Base-by-base conservation (phyloP, 2,888 invertebrate genomes). In the Clivina fossor region DNA sequence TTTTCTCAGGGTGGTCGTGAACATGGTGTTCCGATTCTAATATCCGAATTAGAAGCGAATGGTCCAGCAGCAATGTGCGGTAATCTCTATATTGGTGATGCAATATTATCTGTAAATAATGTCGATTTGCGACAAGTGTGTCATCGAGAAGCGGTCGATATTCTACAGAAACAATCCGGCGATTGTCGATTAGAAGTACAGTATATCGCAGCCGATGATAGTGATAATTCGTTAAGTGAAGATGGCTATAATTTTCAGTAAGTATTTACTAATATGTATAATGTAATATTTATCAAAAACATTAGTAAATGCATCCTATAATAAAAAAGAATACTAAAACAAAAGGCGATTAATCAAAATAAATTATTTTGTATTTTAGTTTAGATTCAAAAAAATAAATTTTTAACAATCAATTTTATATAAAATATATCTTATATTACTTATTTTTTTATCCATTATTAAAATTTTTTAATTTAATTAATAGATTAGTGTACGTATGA, bases 21-120 rank as follows among this genome's bases (percentile, higher is more conserved):
- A 69, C 91, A 92, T 74, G 90, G 90, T 11, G 88, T 91, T 30
- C 91, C 91, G 0, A 88, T 92, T 62, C 75, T 92, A 58, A 88
- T 92, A 66, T 90, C 90, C 0, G 91, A 91, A 74, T 79, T 92
- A 68, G 84, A 84, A 68, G 80, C 82, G 55, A 85, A 86, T 63
- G 88, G 90, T 60, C 89, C 90, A 53, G 90, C 90, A 35, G 86
- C 87, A 58, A 74, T 85, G 60, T 86, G 84, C 56, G 82, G 83
- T 28, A 80, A 83, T 58, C 75, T 91, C 30, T 90, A 82, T 73
- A 88, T 92, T 15, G 92, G 91, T 1, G 92, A 92, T 74, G 90
- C 91, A 19, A 90, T 92, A 63, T 77, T 92, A 24, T 82, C 84
- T 61, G 90, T 90, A 58, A 90, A 92, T 71, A 86, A 86, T 56